Percentiles rank a stretch among this genome's conserved stretches.
These are phyloP conservation scores for Ennomos erosarius DNA, from an alignment of 2,888 invertebrate genomes.

Conservation along the genomic window DNA sequence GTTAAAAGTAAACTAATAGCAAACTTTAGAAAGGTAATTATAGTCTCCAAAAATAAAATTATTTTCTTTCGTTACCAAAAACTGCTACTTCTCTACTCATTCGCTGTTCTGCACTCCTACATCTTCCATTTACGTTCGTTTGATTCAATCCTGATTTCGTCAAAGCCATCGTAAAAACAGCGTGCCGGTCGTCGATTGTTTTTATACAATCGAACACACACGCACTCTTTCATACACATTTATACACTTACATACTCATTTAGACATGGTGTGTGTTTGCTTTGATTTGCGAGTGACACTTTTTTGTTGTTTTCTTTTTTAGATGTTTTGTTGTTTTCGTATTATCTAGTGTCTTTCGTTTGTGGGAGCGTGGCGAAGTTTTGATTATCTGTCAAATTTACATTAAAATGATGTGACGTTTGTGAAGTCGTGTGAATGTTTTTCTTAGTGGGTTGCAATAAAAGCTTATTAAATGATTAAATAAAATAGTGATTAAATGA, in stretches of 20 bases:
- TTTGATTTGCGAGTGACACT: conserved; percentile 81
- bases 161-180: conserved; percentile 81
- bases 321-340: conserved; percentile 67
- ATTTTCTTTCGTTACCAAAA: conserved; percentile 1
- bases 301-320: conserved; percentile 63
- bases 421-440: conserved; percentile 69
- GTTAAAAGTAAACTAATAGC: no score
- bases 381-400: conserved; percentile 82
- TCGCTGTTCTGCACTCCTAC: conserved; percentile 53
- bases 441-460: conserved; percentile 44
- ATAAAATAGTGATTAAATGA: conserved; percentile 38
- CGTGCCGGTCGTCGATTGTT: conserved; percentile 75
- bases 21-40: no score
- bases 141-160: conserved; percentile 80
- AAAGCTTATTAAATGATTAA: not conserved
- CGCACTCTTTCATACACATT: conserved; percentile 51
- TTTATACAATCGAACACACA: conserved; percentile 76
- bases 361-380: conserved; percentile 73
- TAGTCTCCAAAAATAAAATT: conserved; percentile 8
- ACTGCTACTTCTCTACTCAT: conserved; percentile 48
- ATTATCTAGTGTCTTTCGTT: conserved; percentile 60
- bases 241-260: conserved; percentile 63
- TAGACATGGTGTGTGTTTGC: conserved; percentile 67
- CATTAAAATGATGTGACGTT: conserved; percentile 65
- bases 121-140: conserved; percentile 80